phyloP scores from a whole-genome alignment of 2,113 vertebrate genomes.

The Pelusios castaneus region DNA sequence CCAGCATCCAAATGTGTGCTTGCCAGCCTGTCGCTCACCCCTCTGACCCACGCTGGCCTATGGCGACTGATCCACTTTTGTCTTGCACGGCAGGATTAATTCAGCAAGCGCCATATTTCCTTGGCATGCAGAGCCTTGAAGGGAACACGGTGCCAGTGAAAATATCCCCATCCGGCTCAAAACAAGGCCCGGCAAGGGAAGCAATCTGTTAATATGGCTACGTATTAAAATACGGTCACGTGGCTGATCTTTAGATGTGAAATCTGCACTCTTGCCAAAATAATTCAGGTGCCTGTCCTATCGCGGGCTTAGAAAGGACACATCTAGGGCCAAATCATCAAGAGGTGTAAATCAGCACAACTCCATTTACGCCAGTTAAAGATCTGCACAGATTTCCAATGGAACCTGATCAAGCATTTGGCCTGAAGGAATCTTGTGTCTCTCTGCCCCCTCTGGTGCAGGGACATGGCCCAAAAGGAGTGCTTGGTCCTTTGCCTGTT shows the following conservation, averaged over 20 bases:
- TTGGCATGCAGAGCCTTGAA: too few species aligned
- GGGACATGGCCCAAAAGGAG: neutral
- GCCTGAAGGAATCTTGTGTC: neutral
- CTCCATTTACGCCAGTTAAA: neutral
- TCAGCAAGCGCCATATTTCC: too few species aligned
- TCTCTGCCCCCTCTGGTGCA: neutral
- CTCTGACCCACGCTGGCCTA: neutral
- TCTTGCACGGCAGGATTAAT: neutral
- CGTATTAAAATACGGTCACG: too few species aligned
- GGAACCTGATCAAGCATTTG: neutral
- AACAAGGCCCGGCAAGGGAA: too few species aligned
- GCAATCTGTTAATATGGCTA: too few species aligned
- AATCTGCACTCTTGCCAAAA: neutral
- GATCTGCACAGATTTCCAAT: neutral
- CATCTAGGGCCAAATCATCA: neutral
- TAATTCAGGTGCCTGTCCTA: neutral
- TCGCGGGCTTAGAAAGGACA: neutral
- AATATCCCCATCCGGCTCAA: too few species aligned
- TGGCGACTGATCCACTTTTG: neutral
- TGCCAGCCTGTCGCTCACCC: neutral
- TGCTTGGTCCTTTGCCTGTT: neutral
- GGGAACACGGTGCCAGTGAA: too few species aligned
- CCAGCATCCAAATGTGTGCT: too few species aligned
- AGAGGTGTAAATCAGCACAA: neutral
- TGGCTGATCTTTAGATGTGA: too few species aligned